Conservation (phyloP, 2,888 invertebrate genomes). For the Parnassius glacialis region DNA sequence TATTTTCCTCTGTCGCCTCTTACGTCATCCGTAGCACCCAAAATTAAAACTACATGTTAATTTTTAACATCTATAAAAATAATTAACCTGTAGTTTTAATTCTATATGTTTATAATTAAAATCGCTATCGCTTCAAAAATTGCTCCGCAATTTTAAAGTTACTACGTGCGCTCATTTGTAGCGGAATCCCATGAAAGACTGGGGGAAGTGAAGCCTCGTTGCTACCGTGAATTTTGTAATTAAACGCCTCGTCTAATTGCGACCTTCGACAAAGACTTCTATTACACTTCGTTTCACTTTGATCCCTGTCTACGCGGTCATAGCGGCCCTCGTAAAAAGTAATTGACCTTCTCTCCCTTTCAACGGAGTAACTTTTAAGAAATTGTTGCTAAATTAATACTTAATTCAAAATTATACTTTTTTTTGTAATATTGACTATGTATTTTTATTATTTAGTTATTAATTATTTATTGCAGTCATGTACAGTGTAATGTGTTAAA, state of each 20-base stretch:
- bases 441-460: too few relatives aligned
- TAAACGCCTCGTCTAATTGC: slow-evolving; percentile 77
- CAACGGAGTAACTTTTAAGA: slow-evolving; percentile 16
- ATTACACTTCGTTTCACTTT: slow-evolving; percentile 58
- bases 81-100: too few relatives aligned
- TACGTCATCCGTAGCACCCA: too few relatives aligned
- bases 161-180: slow-evolving; percentile 27
- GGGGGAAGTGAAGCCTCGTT: slow-evolving; percentile 72
- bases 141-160: slow-evolving; percentile 18
- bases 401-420: not conserved
- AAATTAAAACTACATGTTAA: too few relatives aligned
- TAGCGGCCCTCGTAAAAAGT: slow-evolving; percentile 25
- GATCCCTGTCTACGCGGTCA: slow-evolving; percentile 48
- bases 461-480: too few relatives aligned
- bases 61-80: too few relatives aligned
- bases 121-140: slow-evolving; percentile 12
- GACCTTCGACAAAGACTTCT: slow-evolving; percentile 60
- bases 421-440: too few relatives aligned
- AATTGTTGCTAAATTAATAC: slow-evolving; percentile 14
- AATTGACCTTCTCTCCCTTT: slow-evolving; percentile 16
- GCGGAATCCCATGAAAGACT: slow-evolving; percentile 71
- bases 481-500: too few relatives aligned
- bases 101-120: not conserved
- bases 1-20: too few relatives aligned
- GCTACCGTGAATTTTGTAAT: slow-evolving; percentile 75